Percentiles rank a stretch among this genome's conserved stretches.
These are phyloP conservation scores for Micrastur ruficollis DNA, from an alignment of 2,797 vertebrate genomes.

Conservation along the genomic window DNA sequence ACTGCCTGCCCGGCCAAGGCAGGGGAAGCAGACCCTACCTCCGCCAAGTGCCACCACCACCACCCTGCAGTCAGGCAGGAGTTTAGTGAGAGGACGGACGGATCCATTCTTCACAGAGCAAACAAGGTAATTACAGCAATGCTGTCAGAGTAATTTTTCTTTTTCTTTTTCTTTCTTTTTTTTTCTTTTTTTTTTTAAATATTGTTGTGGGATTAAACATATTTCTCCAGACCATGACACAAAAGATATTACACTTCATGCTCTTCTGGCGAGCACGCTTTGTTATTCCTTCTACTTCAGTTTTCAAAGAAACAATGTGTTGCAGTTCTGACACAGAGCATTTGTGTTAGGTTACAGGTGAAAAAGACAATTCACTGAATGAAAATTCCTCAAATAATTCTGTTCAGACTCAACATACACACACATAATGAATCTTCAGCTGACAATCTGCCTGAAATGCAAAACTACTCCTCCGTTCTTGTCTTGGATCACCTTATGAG, in stretches of 20 bases:
- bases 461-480: not conserved
- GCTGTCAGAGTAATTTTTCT: not conserved
- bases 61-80: too few species aligned
- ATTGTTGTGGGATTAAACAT: not conserved
- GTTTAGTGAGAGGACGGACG: not conserved
- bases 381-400: not conserved
- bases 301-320: not conserved
- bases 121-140: not conserved
- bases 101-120: not conserved
- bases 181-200: not conserved
- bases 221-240: not conserved
- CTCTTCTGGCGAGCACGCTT: not conserved
- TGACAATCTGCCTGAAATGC: not conserved
- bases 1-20: accelerated
- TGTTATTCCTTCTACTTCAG: not conserved
- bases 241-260: not conserved
- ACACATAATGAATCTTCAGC: not conserved
- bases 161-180: not conserved
- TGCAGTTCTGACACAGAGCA: not conserved
- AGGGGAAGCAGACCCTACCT: not conserved
- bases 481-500: not conserved
- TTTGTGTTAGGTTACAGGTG: not conserved
- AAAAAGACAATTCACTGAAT: not conserved
- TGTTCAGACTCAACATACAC: not conserved
- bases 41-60: not conserved